A percentile compares a stretch with the other conserved stretches of the same genome.
Evolutionary conservation across 2,113 vertebrate species (phyloP).

Genomic region (Gopherus evgoodei): DNA sequence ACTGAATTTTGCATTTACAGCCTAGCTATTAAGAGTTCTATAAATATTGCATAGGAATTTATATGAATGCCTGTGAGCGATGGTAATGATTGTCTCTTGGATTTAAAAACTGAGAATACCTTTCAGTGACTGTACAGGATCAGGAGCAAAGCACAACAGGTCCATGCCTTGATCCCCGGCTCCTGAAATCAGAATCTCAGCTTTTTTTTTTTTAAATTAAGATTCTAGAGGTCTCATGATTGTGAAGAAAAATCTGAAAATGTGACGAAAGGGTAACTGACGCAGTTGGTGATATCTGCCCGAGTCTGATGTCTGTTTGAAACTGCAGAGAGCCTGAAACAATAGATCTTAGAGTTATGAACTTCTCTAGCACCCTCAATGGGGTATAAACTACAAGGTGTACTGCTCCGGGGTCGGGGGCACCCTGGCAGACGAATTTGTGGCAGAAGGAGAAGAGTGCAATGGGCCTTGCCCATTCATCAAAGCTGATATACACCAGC

Average conservation of each 20-base stretch:
- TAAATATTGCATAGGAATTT: neutral
- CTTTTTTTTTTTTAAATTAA: constrained; percentile 48
- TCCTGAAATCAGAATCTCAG: neutral
- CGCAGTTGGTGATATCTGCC: constrained; percentile 42
- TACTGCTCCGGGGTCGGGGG: neutral
- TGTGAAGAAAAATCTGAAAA: constrained; percentile 27
- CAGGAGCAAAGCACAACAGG: neutral
- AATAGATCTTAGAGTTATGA: constrained; percentile 42
- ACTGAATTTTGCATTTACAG: neutral
- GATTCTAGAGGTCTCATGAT: constrained; percentile 41
- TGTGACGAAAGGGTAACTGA: constrained; percentile 37
- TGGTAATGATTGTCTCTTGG: neutral
- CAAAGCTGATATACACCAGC: neutral
- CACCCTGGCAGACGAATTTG: too few relatives aligned
- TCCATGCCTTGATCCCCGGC: neutral
- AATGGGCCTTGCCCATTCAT: too few relatives aligned
- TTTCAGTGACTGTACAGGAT: neutral
- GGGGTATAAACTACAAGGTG: neutral
- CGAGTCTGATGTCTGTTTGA: neutral
- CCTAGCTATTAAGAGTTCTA: neutral
- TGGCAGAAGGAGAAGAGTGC: too few relatives aligned
- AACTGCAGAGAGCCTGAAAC: constrained; percentile 18
- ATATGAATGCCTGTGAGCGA: neutral
- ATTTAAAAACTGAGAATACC: constrained; percentile 13
- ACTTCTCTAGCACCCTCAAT: constrained; percentile 39